Evolutionary conservation across 2,888 invertebrate genomes (phyloP), one percentile per base, ranked within the genome.

Genomic region (Pterobdella sp.): DNA sequence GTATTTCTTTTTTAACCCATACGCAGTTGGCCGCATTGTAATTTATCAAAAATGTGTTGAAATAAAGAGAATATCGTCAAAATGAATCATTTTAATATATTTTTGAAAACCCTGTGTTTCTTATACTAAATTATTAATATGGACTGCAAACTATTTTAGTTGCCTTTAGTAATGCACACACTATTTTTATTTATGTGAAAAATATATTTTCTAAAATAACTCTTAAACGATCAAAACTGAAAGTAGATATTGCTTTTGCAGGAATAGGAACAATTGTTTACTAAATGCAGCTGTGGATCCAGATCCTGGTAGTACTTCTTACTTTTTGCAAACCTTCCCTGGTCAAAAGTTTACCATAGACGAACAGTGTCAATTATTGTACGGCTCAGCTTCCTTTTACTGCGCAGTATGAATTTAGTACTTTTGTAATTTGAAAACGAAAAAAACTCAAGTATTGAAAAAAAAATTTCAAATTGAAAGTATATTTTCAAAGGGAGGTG

Each of bases 321-420:
- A 26, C 26, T 67, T 67, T 34, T 60, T 74, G 35, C 31, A 4
- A 4, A n/a, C 4, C 1, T 67, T 77, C n/a, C 81, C 81, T 1
- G 81, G 81, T 0, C 79, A 80, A 71, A 72, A 76, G 18, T 79
- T 77, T 72, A 73, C 73, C 26, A 77, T 79, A n/a, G 80, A 81
- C 72, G 77, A 79, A 18, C 81, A 81, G 72, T 81, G 81, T 66
- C 73, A 76, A 26, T 75, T 79, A 37, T 78, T 80, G 26, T 79
- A 79, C 77, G 81, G 81, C 22, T 73, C 74, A 7, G 71, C 67
- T 0, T 80, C 81, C 10, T 80, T 78, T 73, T 76, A 80, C 35
- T 81, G 81, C 68, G 77, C 79, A 75, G 81, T 74, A 76, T 78
- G 79, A 76, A 76, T 77, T 35, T 68, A 49, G 22, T n/a, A n/a